Percentiles rank a stretch among this genome's conserved stretches.
Evolutionary conservation across 2,113 vertebrate species (phyloP).

Genomic region (Syngnathus typhle): DNA sequence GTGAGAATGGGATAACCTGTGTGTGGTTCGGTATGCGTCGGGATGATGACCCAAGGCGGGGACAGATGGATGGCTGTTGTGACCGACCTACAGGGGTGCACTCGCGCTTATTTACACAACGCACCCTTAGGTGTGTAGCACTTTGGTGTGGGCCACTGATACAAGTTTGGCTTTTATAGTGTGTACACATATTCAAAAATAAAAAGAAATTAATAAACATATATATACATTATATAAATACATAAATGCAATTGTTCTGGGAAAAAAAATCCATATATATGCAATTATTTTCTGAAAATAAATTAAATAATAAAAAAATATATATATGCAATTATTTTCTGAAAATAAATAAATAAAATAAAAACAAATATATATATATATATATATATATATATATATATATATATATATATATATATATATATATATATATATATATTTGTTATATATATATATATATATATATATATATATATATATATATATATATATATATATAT

Average conservation of each 20-base stretch:
- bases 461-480: no score
- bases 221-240: no score
- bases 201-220: neutral
- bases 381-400: no score
- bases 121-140: slow-evolving; percentile 67
- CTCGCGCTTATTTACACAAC: slow-evolving; percentile 75
- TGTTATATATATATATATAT: no score
- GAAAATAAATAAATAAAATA: neutral
- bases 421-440: no score
- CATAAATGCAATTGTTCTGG: no score
- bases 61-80: slow-evolving; percentile 69
- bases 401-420: no score
- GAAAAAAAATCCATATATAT: no score
- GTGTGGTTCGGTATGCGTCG: slow-evolving; percentile 25
- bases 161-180: slow-evolving; percentile 26
- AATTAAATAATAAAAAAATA: neutral
- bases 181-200: slow-evolving; percentile 8
- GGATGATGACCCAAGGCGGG: slow-evolving; percentile 64
- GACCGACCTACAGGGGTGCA: slow-evolving; percentile 59
- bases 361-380: neutral
- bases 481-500: no score
- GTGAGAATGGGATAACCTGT: slow-evolving; percentile 21
- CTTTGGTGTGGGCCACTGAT: slow-evolving; percentile 13
- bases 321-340: no score
- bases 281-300: neutral